Base-by-base conservation (phyloP, 2,888 invertebrate species). In the Lobophora halterata region DNA sequence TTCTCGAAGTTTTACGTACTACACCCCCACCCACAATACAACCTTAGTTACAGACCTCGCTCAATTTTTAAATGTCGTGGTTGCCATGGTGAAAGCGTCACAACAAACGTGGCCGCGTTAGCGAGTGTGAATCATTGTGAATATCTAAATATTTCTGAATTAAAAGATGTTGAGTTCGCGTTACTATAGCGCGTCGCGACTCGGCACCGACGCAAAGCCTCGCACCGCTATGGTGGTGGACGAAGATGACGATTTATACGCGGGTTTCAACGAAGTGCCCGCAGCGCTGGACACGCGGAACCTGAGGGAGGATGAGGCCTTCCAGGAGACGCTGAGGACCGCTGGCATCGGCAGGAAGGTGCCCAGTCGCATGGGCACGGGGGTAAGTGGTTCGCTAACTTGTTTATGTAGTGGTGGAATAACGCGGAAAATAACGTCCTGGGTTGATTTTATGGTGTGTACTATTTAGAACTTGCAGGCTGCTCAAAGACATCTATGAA, bases 241-340 rank as follows among this genome's bases (percentile, higher is more conserved):
- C 17, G 89, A 89, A 17, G 91, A 91, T 8, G 92, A 92, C 36
- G 92, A 93, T 46, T 65, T 92, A 23, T 93, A 93, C 62, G 77
- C 88, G 3, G 93, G 92, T 1, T 93, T 92, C 65, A 91, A 93
- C 61, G 91, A 92, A 12, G 91, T 91, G 50, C 88, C 91, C 3
- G 90, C 91, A 1, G 89, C 91, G 1, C 80, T 92, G 43, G 91
- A 90, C 58, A 91, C 91, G 0, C 85, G 93, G 70, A 91, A 92
- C 65, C 73, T 95, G 43, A 89, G 91, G 30, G 90, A 92, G 54
- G 95, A 95, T 71, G 90, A 91, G 51, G 89, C 88, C 13, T 93
- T 95, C 61, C 94, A 94, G 71, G 92, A 94, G 70, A 92, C 94
- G 5, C 87, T 95, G n/a, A 89, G 91, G 52, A 93, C 89, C 1